Conservation (phyloP, 2,797 vertebrate species). For the Acomys russatus region DNA sequence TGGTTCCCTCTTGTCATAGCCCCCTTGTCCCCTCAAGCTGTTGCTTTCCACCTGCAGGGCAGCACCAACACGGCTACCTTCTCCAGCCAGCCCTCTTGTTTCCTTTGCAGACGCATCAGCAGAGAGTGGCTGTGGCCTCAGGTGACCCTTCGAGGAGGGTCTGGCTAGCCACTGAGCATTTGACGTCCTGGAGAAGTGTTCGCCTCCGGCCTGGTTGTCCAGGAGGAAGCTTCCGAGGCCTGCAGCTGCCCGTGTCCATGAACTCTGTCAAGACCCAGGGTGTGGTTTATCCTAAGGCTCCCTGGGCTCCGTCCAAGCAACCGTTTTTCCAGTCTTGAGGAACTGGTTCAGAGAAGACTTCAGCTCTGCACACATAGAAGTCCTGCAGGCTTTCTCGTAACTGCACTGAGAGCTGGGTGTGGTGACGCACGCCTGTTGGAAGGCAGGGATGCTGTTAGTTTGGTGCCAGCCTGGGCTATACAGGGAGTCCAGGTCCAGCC, state of each 20-base stretch:
- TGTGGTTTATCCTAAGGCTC: not conserved
- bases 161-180: not conserved
- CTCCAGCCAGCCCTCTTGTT: slow-evolving; percentile 5
- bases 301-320: not conserved
- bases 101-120: slow-evolving; percentile 57
- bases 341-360: not conserved
- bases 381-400: not conserved
- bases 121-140: slow-evolving; percentile 28
- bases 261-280: not conserved
- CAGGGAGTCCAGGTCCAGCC: not conserved
- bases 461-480: not conserved
- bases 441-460: not conserved
- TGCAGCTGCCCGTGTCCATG: not conserved
- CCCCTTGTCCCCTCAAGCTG: not conserved
- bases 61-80: not conserved
- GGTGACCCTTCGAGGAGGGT: slow-evolving; percentile 65
- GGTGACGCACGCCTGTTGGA: not conserved
- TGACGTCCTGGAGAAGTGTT: not conserved
- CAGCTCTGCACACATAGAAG: not conserved
- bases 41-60: not conserved
- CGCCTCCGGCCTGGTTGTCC: not conserved
- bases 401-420: not conserved
- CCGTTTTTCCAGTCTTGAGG: not conserved
- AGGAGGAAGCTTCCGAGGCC: not conserved
- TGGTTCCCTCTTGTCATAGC: not conserved